Percentiles rank a stretch among this genome's conserved stretches.
phyloP scores from a whole-genome alignment of 2,888 invertebrate genomes.

The Lepidocyrtinus sp. region DNA sequence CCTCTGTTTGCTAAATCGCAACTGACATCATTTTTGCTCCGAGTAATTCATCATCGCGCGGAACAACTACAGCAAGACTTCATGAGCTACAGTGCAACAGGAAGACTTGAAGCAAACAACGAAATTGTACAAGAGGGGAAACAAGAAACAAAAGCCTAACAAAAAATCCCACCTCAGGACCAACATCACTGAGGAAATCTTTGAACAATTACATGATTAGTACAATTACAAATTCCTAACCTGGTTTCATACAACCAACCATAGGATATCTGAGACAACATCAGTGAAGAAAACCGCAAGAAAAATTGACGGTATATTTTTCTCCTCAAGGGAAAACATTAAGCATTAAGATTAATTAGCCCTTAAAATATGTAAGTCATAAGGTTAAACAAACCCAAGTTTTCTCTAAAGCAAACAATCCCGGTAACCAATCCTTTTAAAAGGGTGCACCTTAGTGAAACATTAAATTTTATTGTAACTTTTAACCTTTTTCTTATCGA shows the following conservation, averaged over 20 bases:
- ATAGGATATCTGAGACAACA: constrained; percentile 17
- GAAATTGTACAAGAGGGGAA: background rate
- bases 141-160: background rate
- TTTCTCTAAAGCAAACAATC: background rate
- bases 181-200: background rate
- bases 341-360: constrained; percentile 4
- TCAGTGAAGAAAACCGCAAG: constrained; percentile 23
- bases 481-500: constrained; percentile 26
- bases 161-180: background rate
- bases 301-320: background rate
- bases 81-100: too few species aligned
- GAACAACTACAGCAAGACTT: too few species aligned
- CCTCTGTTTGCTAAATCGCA: too few species aligned
- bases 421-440: too few species aligned
- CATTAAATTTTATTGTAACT: constrained; percentile 1
- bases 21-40: background rate
- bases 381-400: constrained; percentile 43
- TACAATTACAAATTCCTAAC: background rate
- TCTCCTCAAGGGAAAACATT: background rate
- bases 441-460: too few species aligned
- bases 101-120: too few species aligned
- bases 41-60: background rate
- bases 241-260: constrained; percentile 27
- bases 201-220: constrained; percentile 6
- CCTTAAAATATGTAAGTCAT: constrained; percentile 43